Percentiles rank a stretch among this genome's conserved stretches.
Evolutionary conservation across 2,797 vertebrate species (phyloP).

Genomic region (Notolepis coatsorum): DNA sequence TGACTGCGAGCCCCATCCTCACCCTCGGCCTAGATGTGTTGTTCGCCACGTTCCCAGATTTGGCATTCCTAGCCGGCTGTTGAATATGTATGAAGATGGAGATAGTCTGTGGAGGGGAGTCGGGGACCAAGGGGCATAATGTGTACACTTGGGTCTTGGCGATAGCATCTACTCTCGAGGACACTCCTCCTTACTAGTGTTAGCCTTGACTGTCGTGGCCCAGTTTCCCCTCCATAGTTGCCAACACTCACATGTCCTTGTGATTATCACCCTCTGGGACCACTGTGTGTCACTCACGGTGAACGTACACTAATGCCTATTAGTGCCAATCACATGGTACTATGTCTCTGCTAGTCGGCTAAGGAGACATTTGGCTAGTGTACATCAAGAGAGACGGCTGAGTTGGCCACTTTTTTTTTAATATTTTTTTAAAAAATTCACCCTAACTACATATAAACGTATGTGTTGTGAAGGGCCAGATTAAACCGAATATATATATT

Average conservation of each 20-base stretch:
- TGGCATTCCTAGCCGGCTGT: constrained; percentile 23
- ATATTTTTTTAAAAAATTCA: too few relatives aligned
- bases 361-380: background rate
- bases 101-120: background rate
- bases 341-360: background rate
- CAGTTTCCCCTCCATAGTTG: background rate
- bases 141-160: constrained; percentile 21
- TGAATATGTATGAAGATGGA: constrained; percentile 51
- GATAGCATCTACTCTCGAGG: constrained; percentile 46
- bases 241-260: constrained; percentile 15
- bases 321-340: background rate
- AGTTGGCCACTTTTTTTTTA: too few relatives aligned
- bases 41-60: constrained; percentile 23
- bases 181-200: background rate
- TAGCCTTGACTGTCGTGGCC: constrained; percentile 2
- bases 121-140: constrained; percentile 28
- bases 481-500: too few relatives aligned
- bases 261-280: constrained; percentile 9
- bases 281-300: background rate
- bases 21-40: constrained; percentile 13
- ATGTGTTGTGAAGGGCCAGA: too few relatives aligned
- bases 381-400: background rate
- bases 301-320: constrained; percentile 11
- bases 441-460: too few relatives aligned
- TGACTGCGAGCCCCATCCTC: background rate